Evolutionary conservation across 2,888 invertebrate genomes (phyloP).

Genomic region (Parelbella ahira): DNA sequence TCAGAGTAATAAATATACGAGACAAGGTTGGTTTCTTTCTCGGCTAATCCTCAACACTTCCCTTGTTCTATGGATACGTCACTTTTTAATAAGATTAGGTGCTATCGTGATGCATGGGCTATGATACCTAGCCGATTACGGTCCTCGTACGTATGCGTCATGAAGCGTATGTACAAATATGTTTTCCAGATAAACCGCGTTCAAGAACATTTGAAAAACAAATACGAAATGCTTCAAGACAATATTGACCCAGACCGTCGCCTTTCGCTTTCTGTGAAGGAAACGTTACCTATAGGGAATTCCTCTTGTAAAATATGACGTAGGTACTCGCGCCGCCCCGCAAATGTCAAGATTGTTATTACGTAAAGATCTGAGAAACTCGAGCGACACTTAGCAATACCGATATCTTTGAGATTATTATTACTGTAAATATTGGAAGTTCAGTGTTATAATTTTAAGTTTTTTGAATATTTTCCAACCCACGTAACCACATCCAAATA

Average conservation of each 20-base stretch:
- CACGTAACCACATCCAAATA: too few relatives aligned
- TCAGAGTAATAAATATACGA: slow-evolving; percentile 12
- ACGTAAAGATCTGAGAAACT: slow-evolving; percentile 49
- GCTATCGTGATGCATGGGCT: slow-evolving; percentile 25
- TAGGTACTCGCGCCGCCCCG: slow-evolving; percentile 47
- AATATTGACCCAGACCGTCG: slow-evolving; percentile 18
- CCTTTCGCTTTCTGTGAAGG: slow-evolving; percentile 21
- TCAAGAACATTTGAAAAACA: slow-evolving; percentile 10
- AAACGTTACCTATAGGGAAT: slow-evolving; percentile 48
- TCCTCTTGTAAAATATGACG: slow-evolving; percentile 47
- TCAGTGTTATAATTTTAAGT: not conserved
- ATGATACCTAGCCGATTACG: slow-evolving; percentile 10
- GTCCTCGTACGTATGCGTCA: slow-evolving; percentile 6
- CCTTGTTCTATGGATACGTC: slow-evolving; percentile 6
- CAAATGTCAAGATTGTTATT: slow-evolving; percentile 71
- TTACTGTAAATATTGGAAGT: slow-evolving; percentile 5
- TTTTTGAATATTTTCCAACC: too few relatives aligned
- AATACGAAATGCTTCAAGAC: slow-evolving; percentile 9
- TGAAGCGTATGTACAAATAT: slow-evolving; percentile 6
- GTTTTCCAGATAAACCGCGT: slow-evolving; percentile 12
- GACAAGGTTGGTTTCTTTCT: slow-evolving; percentile 13
- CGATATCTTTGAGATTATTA: slow-evolving; percentile 26
- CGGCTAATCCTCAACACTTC: slow-evolving; percentile 8
- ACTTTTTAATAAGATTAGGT: slow-evolving; percentile 27
- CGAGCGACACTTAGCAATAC: slow-evolving; percentile 56